Conservation (phyloP, 2,888 invertebrate genomes). For the Conus canariensis region DNA sequence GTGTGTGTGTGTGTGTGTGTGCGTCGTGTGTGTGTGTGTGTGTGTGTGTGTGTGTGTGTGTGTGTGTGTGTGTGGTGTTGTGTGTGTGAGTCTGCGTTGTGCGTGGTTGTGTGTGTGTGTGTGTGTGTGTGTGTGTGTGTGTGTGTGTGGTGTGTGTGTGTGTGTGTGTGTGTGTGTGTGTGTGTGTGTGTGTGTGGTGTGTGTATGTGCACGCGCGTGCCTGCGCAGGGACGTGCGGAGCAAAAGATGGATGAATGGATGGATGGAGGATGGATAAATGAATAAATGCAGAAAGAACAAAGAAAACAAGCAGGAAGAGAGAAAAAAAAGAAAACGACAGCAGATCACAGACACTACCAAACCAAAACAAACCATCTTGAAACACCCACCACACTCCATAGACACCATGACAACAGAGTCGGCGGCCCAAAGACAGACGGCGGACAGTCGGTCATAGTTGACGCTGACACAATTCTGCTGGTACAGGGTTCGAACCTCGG, state of each 20-base stretch:
- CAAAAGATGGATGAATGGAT: neutral
- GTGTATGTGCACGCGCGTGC: neutral
- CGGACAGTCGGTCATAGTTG: neutral
- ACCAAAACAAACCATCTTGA: too few species aligned
- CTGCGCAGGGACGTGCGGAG: neutral
- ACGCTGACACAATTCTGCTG: neutral
- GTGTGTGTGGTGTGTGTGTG: neutral
- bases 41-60: neutral
- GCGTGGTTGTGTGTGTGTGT: too few species aligned
- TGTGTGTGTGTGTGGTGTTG: too few species aligned
- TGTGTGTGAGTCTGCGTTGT: too few species aligned
- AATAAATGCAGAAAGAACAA: too few species aligned
- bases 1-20: too few species aligned
- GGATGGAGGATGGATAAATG: too few species aligned
- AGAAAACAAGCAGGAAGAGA: too few species aligned
- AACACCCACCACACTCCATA: neutral
- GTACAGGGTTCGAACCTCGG: neutral
- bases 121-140: neutral
- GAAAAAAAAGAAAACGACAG: too few species aligned
- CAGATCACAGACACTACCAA: too few species aligned
- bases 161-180: neutral
- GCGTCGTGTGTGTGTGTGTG: neutral
- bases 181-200: neutral
- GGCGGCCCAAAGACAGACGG: neutral
- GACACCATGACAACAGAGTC: neutral